phyloP scores from a whole-genome alignment of 2,888 invertebrate species.

The Lithodes maja region DNA sequence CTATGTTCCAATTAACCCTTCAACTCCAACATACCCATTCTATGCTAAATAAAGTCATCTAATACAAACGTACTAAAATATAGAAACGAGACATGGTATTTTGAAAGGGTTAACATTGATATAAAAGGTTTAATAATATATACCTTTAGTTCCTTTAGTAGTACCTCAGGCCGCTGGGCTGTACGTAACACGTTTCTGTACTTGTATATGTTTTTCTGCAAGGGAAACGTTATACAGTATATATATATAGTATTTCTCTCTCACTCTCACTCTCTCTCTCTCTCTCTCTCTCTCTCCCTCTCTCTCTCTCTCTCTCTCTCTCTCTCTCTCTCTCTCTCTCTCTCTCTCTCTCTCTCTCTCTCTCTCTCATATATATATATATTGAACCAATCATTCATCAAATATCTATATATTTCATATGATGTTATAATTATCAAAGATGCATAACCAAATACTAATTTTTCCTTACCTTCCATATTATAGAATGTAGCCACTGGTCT shows the following conservation, averaged over 20 bases:
- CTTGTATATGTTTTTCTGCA: slow-evolving; percentile 85
- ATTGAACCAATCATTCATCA: too few relatives aligned
- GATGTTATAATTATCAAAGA: neutral
- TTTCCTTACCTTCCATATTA: slow-evolving; percentile 83
- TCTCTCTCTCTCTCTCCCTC: slow-evolving; percentile 1
- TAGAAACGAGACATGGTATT: too few relatives aligned
- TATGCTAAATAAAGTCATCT: too few relatives aligned
- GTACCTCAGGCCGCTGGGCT: slow-evolving; percentile 82
- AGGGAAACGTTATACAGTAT: slow-evolving; percentile 69
- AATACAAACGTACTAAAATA: neutral
- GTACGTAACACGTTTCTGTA: slow-evolving; percentile 83
- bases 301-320: slow-evolving; percentile 18
- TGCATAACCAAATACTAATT: neutral
- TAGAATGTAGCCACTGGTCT: slow-evolving; percentile 88
- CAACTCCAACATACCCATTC: too few relatives aligned
- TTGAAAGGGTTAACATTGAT: too few relatives aligned
- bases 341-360: slow-evolving; percentile 14
- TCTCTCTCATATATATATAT: neutral
- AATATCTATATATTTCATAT: too few relatives aligned
- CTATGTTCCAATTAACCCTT: too few relatives aligned
- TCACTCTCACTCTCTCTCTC: slow-evolving; percentile 3
- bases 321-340: slow-evolving; percentile 16
- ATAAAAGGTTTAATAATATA: slow-evolving; percentile 61
- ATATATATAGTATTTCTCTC: slow-evolving; percentile 7
- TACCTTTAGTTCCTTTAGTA: slow-evolving; percentile 85